Conservation (phyloP, 2,113 vertebrate species). For the Catharus minimus region DNA sequence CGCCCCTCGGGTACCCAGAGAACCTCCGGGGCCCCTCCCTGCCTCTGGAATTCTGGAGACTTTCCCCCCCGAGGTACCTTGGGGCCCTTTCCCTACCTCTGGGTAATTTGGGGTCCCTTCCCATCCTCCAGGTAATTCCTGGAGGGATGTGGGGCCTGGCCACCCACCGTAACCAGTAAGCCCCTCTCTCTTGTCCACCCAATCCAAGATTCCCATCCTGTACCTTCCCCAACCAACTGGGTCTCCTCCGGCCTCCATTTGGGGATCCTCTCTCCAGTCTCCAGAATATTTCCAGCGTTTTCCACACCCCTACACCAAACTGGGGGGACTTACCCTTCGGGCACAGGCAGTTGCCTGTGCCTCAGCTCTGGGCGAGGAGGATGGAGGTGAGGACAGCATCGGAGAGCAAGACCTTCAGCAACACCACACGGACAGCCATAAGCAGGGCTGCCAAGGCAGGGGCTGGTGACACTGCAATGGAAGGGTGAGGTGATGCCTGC, state of each 20-base stretch:
- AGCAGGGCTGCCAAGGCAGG: neutral
- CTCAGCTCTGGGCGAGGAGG: neutral
- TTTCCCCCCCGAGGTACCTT: accelerated
- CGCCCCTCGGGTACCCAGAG: accelerated
- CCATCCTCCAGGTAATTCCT: too few species aligned
- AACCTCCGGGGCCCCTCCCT: accelerated
- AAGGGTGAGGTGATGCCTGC: neutral
- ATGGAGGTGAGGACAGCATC: constrained; percentile 67
- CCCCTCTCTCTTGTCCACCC: neutral
- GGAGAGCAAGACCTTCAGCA: constrained; percentile 69
- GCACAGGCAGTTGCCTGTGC: accelerated
- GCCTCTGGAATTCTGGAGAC: too few species aligned
- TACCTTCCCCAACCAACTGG: accelerated
- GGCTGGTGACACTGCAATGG: neutral
- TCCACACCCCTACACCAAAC: accelerated
- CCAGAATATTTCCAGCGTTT: neutral
- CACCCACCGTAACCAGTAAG: accelerated
- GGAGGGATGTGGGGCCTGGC: too few species aligned
- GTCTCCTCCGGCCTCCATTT: neutral
- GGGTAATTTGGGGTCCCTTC: neutral
- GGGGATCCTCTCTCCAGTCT: neutral
- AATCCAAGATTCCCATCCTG: accelerated
- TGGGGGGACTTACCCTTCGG: neutral
- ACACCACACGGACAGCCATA: constrained; percentile 32
- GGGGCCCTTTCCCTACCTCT: too few species aligned